phyloP scores from a whole-genome alignment of 92 coral and sea anemone species.

The Parazoanthus swiftii region DNA sequence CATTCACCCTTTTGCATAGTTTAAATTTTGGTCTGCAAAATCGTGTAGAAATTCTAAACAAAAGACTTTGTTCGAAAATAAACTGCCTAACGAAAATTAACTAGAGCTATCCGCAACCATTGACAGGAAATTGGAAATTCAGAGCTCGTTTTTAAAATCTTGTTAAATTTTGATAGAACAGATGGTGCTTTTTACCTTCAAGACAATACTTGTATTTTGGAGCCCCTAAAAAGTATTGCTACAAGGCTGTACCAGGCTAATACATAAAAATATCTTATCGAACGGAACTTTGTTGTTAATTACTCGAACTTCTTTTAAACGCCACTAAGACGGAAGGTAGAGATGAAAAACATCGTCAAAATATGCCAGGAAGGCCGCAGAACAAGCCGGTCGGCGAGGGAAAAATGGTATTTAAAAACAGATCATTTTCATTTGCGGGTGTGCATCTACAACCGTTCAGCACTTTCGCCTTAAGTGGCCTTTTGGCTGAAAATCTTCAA shows the following conservation, averaged over 20 bases:
- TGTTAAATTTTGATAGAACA: conserved; percentile 13
- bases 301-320: not conserved
- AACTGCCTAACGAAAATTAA: not conserved
- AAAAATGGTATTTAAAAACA: not conserved
- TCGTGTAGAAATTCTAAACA: conserved; percentile 8
- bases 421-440: not conserved
- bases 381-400: not conserved
- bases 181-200: conserved; percentile 25
- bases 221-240: not conserved
- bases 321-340: not conserved
- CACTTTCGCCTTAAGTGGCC: conserved; percentile 22
- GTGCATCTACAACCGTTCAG: not conserved
- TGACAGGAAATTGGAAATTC: conserved; percentile 15
- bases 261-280: conserved; percentile 9
- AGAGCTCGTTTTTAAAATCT: conserved; percentile 11
- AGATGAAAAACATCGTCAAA: not conserved
- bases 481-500: conserved; percentile 14
- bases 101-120: conserved; percentile 1
- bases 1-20: conserved; percentile 17
- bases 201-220: conserved; percentile 8
- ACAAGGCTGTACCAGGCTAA: not conserved
- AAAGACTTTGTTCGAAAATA: not conserved
- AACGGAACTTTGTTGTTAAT: not conserved
- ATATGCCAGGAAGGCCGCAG: not conserved
- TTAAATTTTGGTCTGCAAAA: not conserved